Base-by-base conservation (phyloP, 2,888 invertebrate species). In the Macroteleia sp. region DNA sequence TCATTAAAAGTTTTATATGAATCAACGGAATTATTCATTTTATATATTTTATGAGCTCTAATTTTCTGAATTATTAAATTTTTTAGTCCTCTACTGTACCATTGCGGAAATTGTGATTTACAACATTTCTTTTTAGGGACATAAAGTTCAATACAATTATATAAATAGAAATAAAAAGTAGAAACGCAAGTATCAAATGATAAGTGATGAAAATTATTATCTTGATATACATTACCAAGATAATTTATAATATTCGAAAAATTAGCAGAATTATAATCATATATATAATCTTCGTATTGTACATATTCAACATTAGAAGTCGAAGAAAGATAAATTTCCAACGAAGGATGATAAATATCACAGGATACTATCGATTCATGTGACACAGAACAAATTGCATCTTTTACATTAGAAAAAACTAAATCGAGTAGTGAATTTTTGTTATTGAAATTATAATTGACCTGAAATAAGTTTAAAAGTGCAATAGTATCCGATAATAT, bases 401-500 rank as follows among this genome's bases (percentile, higher is more conserved):
- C 10, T 30, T 30, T 25, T 3, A 6, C 6, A 14, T 25, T 46
- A 28, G 46, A 16, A 22, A 42, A 22, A 34, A n/a, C n/a, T n/a
- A n/a, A n/a, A n/a, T n/a, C n/a, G n/a, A n/a, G n/a, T 17, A 28
- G 4, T 9, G 1, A 20, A 28, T 28, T 12, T 4, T 52, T 36
- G 1, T 30, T 10, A 30, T 41, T 41, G 1, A 6, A 16, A 32
- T 44, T 44, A 32, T 4, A 1, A 16, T 64, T 54, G 1, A 52
- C 14, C 44, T 64, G 64, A 54, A 34, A 52, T 17, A 42, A 25
- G 6, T 54, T 66, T 16, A 62, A 28, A 9, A 48, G 39, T 16
- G 12, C 25, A 19, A 66, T 28, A 9, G 44, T 46, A 28, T 36
- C 25, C 3, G 19, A 14, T 46, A 67, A 30, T 14, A 14, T 41